phyloP scores from a whole-genome alignment of 64 coral and sea anemone species.

The Porites lutea region DNA sequence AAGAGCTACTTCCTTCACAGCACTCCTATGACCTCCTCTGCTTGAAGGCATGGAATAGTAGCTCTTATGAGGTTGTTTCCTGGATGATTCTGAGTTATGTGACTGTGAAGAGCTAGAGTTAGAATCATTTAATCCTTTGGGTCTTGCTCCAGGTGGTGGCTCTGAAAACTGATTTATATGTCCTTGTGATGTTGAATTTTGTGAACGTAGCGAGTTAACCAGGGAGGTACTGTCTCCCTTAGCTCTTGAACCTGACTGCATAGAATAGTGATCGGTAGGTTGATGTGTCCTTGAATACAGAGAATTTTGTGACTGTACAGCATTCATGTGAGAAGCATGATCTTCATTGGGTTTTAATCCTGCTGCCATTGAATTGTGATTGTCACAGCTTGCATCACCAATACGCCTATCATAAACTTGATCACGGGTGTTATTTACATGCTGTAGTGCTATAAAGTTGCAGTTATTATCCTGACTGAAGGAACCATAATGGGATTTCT shows the following conservation, averaged over 20 bases:
- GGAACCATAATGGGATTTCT: too few species aligned
- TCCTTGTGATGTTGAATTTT: background rate
- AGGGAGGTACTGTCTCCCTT: background rate
- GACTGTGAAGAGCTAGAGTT: background rate
- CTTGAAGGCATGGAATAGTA: background rate
- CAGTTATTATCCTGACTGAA: background rate
- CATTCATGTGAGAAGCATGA: background rate
- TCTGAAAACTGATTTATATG: background rate
- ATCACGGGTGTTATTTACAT: background rate
- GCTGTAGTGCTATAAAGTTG: background rate
- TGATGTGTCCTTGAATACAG: background rate
- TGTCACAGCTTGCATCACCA: too few species aligned
- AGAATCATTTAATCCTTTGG: background rate
- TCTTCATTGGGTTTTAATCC: too few species aligned
- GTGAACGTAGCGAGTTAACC: background rate
- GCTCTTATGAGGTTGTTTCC: background rate
- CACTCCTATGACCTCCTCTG: background rate
- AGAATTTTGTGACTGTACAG: background rate
- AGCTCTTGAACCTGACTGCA: background rate
- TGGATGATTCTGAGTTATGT: background rate
- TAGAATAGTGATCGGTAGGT: background rate
- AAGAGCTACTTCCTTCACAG: conserved; percentile 30
- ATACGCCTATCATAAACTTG: background rate
- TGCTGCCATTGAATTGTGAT: too few species aligned
- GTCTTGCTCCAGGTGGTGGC: background rate